These are phyloP conservation scores for Pheosia tremula DNA, from an alignment of 2,888 invertebrate species.

Conservation along the genomic window DNA sequence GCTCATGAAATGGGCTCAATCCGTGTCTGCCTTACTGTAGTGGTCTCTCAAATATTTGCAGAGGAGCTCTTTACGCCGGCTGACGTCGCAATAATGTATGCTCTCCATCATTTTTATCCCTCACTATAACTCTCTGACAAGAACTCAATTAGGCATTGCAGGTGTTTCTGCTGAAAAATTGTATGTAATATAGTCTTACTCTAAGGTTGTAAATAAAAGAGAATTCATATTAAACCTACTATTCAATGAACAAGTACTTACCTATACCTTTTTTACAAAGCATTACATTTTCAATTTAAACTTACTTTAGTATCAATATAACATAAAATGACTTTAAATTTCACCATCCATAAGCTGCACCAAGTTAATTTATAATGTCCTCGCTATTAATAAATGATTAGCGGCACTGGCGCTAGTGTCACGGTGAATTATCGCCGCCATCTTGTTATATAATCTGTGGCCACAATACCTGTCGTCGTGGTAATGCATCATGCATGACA, in stretches of 20 bases:
- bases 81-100: conserved; percentile 3
- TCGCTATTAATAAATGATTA: neutral
- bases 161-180: no score
- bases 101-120: neutral
- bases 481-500: conserved; percentile 38
- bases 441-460: conserved; percentile 57
- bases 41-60: conserved; percentile 6
- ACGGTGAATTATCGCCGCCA: conserved; percentile 40
- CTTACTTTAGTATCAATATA: no score
- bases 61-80: neutral
- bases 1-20: neutral
- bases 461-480: conserved; percentile 48
- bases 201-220: no score
- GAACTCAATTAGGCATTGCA: neutral
- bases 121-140: neutral
- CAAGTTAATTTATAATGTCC: no score
- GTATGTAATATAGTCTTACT: no score
- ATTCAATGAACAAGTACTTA: no score
- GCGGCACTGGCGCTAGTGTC: conserved; percentile 26
- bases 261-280: no score
- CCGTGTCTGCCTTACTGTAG: neutral
- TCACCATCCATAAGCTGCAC: no score
- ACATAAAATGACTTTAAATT: no score
- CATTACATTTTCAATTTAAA: no score
- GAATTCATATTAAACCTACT: no score